A percentile compares a stretch with the other conserved stretches of the same genome.
Evolutionary conservation across 2,888 invertebrate species (phyloP).

Genomic region (Papilio protenor): DNA sequence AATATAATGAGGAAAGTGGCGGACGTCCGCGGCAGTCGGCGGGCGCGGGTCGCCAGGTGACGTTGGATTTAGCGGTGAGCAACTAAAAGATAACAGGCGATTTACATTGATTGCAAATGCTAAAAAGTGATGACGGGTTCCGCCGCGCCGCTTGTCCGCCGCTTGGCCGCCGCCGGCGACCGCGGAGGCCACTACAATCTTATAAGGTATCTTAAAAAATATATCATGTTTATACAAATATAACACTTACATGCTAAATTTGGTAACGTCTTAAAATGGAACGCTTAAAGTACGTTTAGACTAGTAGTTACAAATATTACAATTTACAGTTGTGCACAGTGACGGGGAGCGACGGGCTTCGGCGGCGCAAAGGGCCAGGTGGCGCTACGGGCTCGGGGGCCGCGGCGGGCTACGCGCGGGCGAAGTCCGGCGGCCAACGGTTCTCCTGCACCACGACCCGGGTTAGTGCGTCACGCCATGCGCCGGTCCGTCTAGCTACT

Average conservation of each 20-base stretch:
- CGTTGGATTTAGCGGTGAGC: not conserved
- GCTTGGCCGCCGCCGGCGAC: not conserved
- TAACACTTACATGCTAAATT: slow-evolving; percentile 61
- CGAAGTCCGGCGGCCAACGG: slow-evolving; percentile 80
- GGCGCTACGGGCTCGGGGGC: slow-evolving; percentile 43
- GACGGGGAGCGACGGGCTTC: slow-evolving; percentile 39
- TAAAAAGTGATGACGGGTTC: not conserved
- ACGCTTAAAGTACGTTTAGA: slow-evolving; percentile 43
- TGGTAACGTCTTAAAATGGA: slow-evolving; percentile 54
- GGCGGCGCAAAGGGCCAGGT: slow-evolving; percentile 41
- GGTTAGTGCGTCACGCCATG: slow-evolving; percentile 60
- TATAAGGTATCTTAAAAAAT: slow-evolving; percentile 49
- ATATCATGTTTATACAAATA: slow-evolving; percentile 57
- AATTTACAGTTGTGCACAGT: slow-evolving; percentile 56
- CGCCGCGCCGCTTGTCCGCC: not conserved
- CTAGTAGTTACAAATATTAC: slow-evolving; percentile 61
- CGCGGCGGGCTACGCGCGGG: slow-evolving; percentile 72
- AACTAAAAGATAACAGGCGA: slow-evolving; percentile 6
- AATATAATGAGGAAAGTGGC: slow-evolving; percentile 9
- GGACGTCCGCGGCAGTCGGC: not conserved
- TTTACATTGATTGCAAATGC: not conserved
- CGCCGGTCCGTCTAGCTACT: slow-evolving; percentile 33
- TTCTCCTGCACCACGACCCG: slow-evolving; percentile 68
- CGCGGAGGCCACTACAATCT: not conserved
- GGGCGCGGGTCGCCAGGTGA: not conserved